A percentile compares a stretch with the other conserved stretches of the same genome.
Conservation (phyloP, 2,888 invertebrate species). For the Sturmia bella region DNA sequence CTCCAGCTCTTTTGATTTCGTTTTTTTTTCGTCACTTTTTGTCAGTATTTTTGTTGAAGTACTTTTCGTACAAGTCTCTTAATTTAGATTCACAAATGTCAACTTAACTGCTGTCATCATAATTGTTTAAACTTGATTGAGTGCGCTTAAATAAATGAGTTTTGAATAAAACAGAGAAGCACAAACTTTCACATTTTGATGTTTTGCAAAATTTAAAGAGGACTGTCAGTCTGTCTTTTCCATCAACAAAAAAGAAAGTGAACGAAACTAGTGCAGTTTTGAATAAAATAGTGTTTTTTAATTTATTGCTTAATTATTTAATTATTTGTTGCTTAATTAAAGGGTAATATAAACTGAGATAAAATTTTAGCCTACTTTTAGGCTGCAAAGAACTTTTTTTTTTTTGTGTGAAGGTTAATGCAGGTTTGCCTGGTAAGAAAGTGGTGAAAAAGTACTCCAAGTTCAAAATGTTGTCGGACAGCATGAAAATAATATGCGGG, state of each 20-base stretch:
- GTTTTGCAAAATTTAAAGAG: constrained; percentile 28
- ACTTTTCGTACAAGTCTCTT: constrained; percentile 63
- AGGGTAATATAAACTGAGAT: background rate
- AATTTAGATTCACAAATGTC: constrained; percentile 66
- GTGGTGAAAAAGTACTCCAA: background rate
- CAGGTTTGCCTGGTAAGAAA: background rate
- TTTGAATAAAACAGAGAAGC: constrained; percentile 39
- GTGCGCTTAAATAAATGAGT: constrained; percentile 61
- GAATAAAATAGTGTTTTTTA: background rate
- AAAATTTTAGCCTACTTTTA: background rate
- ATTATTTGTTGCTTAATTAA: background rate
- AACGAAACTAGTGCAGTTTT: background rate
- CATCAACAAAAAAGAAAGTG: background rate
- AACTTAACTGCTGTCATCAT: constrained; percentile 66
- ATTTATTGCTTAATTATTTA: no score
- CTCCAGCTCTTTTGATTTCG: constrained; percentile 37
- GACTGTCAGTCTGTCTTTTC: background rate
- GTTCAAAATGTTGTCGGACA: no score
- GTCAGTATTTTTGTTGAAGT: constrained; percentile 53
- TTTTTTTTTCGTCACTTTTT: constrained; percentile 27
- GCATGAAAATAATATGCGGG: no score
- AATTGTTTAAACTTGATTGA: constrained; percentile 66
- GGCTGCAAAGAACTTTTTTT: background rate
- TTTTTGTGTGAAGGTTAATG: no score
- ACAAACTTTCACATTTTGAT: constrained; percentile 21